Evolutionary conservation across 2,113 vertebrate genomes (phyloP), one percentile per base, ranked within the genome.

Genomic region (Oreochromis tanganicae): DNA sequence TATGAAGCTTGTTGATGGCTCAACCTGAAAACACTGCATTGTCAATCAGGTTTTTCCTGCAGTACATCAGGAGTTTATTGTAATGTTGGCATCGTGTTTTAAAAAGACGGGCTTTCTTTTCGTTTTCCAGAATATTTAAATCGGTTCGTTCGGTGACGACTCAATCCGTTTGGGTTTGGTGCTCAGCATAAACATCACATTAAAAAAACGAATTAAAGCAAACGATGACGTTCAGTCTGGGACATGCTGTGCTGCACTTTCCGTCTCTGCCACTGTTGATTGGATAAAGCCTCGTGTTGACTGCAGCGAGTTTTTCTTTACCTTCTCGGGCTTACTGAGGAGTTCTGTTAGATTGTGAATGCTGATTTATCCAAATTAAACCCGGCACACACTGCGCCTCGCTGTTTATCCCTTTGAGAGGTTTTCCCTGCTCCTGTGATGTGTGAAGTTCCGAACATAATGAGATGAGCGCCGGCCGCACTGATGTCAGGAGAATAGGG

Each of bases 81-180:
- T 43, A 27, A 46, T 16, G n/a, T 71, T 24, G 21, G 55, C 0
- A 14, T 27, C 5, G 1, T 46, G 12, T 71, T 71, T 71, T 16
- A 11, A 17, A 75, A 17, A 24, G 38, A 17, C 27, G 1, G 29
- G 32, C 41, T 75, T 75, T 16, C 38, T 29, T 75, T 27, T 27
- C 2, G 1, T 3, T 73, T 27, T 27, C 14, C 38, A 46, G 21
- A 73, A 2, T 1, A 73, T 46, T 73, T 46, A 10, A 1, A 13
- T 73, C 5, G 1, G 0, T 29, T 73, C 14, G 0, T 1, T 3
- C 1, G 0, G 6, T 27, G 24, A 46, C 8, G 2, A 73, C n/a
- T 75, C 24, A 5, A 4, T 66, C 27, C 11, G 3, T 81, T 81
- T 43, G 79, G 27, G 21, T 59, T 57, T 9, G 14, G 0, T 41